Evolutionary conservation across 2,888 invertebrate genomes (phyloP), one percentile per base, ranked within the genome.

Genomic region (Phortica magna): DNA sequence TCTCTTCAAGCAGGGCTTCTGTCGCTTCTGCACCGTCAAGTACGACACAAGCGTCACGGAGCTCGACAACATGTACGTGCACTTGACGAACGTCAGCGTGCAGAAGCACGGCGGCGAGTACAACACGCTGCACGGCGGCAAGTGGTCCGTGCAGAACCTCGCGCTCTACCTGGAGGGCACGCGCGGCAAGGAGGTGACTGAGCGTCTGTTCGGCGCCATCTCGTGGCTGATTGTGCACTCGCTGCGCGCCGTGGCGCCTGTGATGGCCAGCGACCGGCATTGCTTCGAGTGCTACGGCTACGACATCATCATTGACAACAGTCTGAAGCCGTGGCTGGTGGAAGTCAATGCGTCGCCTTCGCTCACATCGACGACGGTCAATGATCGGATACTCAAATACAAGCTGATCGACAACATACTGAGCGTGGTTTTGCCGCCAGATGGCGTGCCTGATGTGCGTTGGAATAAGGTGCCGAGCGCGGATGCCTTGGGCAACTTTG

Each of bases 31-130:
- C 88, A 98, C 98, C 0, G 97, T 98, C 41, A 98, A 98, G 91
- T 98, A 98, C 89, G 97, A 97, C 89, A 96, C 96, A 1, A 97
- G 96, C 91, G 96, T 96, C 43, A 96, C 96, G 67, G 97, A 97
- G 91, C 92, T 96, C 84, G 97, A 98, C 91, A 98, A 96, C 89
- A 97, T 97, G 96, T 98, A 97, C 89, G 96, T 98, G 57, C 98
- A 98, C 93, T 93, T 98, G 74, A 98, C 98, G 19, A 98, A 98
- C 90, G 98, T 98, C 2, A 98, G 98, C 74, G 97, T 99, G 12
- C 98, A 99, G 92, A 98, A 98, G 91, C 98, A 98, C 90, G 98
- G 98, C 80, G 97, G 96, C 19, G 98, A 98, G 89, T 98, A 98
- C 90, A 98, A 98, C 91, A 96, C 95, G 80, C 94, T 98, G 74